A percentile compares a stretch with the other conserved stretches of the same genome.
Evolutionary conservation across 2,797 vertebrate genomes (phyloP).

Genomic region (Poeciliopsis paucimaculata): DNA sequence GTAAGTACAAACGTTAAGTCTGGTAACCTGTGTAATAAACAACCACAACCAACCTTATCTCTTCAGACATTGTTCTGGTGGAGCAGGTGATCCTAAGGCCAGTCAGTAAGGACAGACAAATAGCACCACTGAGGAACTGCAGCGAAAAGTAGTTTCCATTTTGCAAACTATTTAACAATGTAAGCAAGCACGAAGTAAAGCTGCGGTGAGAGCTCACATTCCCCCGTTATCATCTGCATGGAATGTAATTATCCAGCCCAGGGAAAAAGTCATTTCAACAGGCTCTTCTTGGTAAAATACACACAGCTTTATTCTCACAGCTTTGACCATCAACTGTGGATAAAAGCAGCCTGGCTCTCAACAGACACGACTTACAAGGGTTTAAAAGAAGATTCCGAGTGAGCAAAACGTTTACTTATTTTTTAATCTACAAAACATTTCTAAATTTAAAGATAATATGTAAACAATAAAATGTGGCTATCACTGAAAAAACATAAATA

Average conservation of each 20-base stretch:
- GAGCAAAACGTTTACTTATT: not conserved
- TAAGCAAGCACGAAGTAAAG: slow-evolving; percentile 43
- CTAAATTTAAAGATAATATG: not conserved
- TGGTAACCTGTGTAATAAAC: not conserved
- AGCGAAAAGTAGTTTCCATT: slow-evolving; percentile 56
- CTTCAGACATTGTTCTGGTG: slow-evolving; percentile 28
- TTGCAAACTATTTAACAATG: slow-evolving; percentile 67
- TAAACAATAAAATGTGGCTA: not conserved
- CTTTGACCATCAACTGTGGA: slow-evolving; percentile 8
- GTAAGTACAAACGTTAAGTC: not conserved
- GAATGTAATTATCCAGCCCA: slow-evolving; percentile 79
- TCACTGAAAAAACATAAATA: not conserved
- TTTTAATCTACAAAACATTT: not conserved
- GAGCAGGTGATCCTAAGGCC: slow-evolving; percentile 52
- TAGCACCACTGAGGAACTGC: slow-evolving; percentile 30
- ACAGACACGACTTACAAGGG: slow-evolving; percentile 3
- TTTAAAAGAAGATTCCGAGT: not conserved
- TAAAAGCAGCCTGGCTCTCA: slow-evolving; percentile 27
- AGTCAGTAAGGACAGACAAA: slow-evolving; percentile 51
- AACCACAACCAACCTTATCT: slow-evolving; percentile 9
- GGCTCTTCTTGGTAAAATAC: slow-evolving; percentile 53
- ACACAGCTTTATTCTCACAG: slow-evolving; percentile 60
- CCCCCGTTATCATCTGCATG: slow-evolving; percentile 75
- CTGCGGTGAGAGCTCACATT: slow-evolving; percentile 68
- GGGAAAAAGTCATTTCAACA: slow-evolving; percentile 54